These are phyloP conservation scores for Drosophila fulvimacula DNA, from an alignment of 2,888 invertebrate genomes.

Conservation along the genomic window DNA sequence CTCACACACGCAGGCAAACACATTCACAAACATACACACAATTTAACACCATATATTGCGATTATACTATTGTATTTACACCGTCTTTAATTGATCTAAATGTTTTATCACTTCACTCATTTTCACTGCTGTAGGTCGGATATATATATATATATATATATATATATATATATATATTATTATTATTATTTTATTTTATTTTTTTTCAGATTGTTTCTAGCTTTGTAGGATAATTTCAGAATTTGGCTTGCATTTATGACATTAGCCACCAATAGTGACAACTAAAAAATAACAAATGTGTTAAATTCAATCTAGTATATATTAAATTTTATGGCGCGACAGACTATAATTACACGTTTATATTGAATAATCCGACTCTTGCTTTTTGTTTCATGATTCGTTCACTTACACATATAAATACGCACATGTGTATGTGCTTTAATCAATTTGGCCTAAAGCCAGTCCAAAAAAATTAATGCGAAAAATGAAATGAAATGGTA, in stretches of 20 bases:
- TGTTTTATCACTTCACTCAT: constrained; percentile 26
- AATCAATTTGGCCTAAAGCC: constrained; percentile 64
- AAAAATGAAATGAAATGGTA: constrained; percentile 56
- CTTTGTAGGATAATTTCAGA: constrained; percentile 16
- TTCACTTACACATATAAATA: constrained; percentile 35
- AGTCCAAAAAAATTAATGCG: constrained; percentile 64
- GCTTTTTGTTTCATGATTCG: constrained; percentile 60
- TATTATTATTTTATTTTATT: neutral
- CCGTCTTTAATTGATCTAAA: constrained; percentile 11
- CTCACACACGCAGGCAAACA: constrained; percentile 12
- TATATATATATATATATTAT: too few relatives aligned
- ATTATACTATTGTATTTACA: constrained; percentile 26
- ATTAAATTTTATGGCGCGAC: constrained; percentile 15
- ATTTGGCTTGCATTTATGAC: constrained; percentile 7
- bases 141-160: too few relatives aligned
- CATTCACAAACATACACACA: neutral
- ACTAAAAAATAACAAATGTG: constrained; percentile 2
- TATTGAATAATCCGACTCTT: constrained; percentile 52
- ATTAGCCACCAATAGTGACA: neutral
- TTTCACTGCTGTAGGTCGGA: constrained; percentile 4
- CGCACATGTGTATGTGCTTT: constrained; percentile 28
- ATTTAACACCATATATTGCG: too few relatives aligned
- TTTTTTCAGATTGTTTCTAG: constrained; percentile 12
- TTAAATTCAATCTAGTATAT: constrained; percentile 7
- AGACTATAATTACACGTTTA: constrained; percentile 49